phyloP scores from a whole-genome alignment of 2,888 invertebrate species.

The Trachelus tabidus region DNA sequence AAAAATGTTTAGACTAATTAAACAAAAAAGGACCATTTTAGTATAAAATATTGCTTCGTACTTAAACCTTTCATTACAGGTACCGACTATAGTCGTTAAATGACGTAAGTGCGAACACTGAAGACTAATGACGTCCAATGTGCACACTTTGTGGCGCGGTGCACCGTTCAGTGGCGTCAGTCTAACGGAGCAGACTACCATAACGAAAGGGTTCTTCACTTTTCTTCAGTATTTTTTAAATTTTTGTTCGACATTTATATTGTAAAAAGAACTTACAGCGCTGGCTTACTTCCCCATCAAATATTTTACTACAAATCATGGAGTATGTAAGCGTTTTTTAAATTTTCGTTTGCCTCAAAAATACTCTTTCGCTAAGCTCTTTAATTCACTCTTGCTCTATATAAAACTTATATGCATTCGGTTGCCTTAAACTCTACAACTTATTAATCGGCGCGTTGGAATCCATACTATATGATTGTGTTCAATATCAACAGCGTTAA shows the following conservation, averaged over 20 bases:
- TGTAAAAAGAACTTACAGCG: not conserved
- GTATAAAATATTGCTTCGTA: not conserved
- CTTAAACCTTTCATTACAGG: not conserved
- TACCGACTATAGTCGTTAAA: too few relatives aligned
- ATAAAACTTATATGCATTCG: not conserved
- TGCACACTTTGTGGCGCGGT: too few relatives aligned
- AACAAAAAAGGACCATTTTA: not conserved
- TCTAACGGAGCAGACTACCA: too few relatives aligned
- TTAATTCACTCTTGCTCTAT: not conserved
- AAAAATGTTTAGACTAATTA: not conserved
- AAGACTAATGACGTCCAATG: too few relatives aligned
- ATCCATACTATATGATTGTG: not conserved
- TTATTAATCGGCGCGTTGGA: not conserved
- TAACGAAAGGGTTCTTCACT: not conserved
- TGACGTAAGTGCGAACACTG: too few relatives aligned
- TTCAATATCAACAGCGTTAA: not conserved
- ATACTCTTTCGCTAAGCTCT: not conserved
- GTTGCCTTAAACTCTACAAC: not conserved
- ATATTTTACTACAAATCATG: not conserved
- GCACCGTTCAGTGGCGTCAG: too few relatives aligned
- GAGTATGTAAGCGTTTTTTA: not conserved
- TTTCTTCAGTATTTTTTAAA: not conserved
- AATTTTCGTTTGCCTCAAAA: not conserved
- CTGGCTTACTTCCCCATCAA: not conserved
- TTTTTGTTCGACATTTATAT: not conserved